A percentile compares a stretch with the other conserved stretches of the same genome.
Conservation (phyloP, 2,113 vertebrate species). For the Rattus rattus region DNA sequence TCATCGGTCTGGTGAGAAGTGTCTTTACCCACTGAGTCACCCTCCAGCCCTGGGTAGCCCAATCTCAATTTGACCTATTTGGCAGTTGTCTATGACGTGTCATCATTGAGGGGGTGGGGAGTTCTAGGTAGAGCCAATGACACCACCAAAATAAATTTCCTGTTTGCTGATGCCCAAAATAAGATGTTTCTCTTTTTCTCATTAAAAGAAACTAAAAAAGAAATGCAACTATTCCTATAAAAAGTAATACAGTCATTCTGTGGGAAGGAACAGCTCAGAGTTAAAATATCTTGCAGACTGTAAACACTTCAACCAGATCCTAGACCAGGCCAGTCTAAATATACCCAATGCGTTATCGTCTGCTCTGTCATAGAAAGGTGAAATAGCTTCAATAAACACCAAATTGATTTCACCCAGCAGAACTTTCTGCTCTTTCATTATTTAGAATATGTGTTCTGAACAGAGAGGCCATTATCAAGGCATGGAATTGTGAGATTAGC, state of each 20-base stretch:
- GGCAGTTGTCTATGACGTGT: not conserved
- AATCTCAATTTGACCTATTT: not conserved
- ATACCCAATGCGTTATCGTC: not conserved
- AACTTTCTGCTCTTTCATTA: conserved; percentile 11
- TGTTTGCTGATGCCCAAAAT: not conserved
- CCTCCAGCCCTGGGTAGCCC: not conserved
- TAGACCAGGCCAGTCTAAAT: not conserved
- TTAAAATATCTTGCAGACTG: conserved; percentile 1
- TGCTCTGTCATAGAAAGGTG: not conserved
- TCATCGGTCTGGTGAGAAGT: not conserved
- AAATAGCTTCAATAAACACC: not conserved
- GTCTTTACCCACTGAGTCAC: not conserved
- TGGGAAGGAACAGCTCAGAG: not conserved
- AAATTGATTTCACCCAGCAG: not conserved
- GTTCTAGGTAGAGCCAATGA: not conserved
- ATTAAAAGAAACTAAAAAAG: not conserved
- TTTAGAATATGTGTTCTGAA: not conserved
- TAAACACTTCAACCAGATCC: not conserved
- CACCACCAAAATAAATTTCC: not conserved
- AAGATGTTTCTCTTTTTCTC: not conserved
- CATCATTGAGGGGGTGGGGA: not conserved
- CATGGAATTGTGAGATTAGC: not conserved
- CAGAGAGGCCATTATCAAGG: not conserved
- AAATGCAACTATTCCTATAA: not conserved
- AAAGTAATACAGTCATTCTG: conserved; percentile 13